Percentiles rank a stretch among this genome's conserved stretches.
Conservation (phyloP, 2,113 vertebrate genomes). For the Stigmatopora argus region DNA sequence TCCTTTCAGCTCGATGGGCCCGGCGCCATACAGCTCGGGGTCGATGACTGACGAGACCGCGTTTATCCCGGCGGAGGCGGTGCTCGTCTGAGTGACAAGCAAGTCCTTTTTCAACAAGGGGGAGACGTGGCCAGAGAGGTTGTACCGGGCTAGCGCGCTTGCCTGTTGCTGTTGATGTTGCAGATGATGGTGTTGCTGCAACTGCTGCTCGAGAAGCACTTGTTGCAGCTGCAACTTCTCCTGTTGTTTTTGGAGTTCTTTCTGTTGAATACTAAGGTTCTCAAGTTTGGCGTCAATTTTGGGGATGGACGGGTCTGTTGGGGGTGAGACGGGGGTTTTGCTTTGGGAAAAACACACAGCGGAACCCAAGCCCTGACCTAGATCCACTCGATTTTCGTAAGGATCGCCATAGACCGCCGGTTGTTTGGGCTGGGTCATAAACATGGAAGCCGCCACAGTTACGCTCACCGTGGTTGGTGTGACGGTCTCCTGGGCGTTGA, state of each 20-base stretch:
- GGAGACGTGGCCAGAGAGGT: slow-evolving; percentile 73
- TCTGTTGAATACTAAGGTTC: slow-evolving; percentile 73
- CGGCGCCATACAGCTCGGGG: slow-evolving; percentile 73
- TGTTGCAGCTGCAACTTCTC: slow-evolving; percentile 74
- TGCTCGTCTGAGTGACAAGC: slow-evolving; percentile 77
- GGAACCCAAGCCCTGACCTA: slow-evolving; percentile 84
- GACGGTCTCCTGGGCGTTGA: slow-evolving; percentile 86
- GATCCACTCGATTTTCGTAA: slow-evolving; percentile 84
- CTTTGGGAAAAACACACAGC: slow-evolving; percentile 84
- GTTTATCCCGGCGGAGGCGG: slow-evolving; percentile 65
- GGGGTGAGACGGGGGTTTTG: slow-evolving; percentile 69
- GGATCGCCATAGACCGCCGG: slow-evolving; percentile 88
- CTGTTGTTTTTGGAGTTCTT: slow-evolving; percentile 70
- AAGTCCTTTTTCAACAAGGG: slow-evolving; percentile 80
- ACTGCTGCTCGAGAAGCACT: slow-evolving; percentile 71
- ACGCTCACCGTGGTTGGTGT: slow-evolving; percentile 84
- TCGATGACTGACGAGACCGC: slow-evolving; percentile 60
- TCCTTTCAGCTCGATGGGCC: slow-evolving; percentile 77
- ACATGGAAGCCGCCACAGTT: slow-evolving; percentile 88
- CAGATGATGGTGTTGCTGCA: slow-evolving; percentile 72
- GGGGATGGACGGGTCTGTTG: slow-evolving; percentile 64
- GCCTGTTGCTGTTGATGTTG: slow-evolving; percentile 71
- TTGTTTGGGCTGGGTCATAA: slow-evolving; percentile 84
- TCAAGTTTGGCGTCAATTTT: slow-evolving; percentile 78
- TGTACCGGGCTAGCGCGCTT: slow-evolving; percentile 78